Evolutionary conservation across 2,797 vertebrate species (phyloP).

Genomic region (Carduelis carduelis): DNA sequence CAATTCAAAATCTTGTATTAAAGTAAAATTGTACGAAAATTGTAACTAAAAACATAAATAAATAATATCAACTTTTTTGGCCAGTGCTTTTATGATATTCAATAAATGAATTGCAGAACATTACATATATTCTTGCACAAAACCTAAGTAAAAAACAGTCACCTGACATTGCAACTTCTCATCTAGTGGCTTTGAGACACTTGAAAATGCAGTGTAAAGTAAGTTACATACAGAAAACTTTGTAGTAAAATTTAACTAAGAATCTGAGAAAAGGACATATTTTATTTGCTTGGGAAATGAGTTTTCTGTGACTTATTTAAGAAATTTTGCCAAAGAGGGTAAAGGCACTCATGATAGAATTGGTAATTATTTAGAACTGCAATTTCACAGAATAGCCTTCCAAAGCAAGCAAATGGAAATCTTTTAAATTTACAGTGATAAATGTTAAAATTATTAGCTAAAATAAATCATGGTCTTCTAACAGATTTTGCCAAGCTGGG

Average conservation of each 20-base stretch:
- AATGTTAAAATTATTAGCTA: background rate
- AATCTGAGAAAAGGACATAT: background rate
- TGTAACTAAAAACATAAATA: background rate
- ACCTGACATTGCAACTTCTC: background rate
- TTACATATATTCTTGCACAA: background rate
- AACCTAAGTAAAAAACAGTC: background rate
- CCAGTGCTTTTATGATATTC: background rate
- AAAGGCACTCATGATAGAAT: background rate
- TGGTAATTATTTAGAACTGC: background rate
- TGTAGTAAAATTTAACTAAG: background rate
- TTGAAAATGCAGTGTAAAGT: background rate
- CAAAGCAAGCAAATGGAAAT: background rate
- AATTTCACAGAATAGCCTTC: background rate
- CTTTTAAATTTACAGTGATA: background rate
- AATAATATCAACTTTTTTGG: background rate
- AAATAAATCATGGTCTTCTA: background rate
- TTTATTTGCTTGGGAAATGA: background rate
- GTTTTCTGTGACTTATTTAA: background rate
- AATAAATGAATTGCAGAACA: background rate
- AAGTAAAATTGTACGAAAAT: background rate
- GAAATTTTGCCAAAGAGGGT: background rate
- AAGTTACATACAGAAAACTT: background rate
- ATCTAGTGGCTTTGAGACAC: background rate
- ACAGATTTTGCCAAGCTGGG: background rate
- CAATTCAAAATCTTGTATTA: background rate